These are phyloP conservation scores for Aphelenchoides fujianensis DNA, from an alignment of 1,140 invertebrate species.

Conservation along the genomic window DNA sequence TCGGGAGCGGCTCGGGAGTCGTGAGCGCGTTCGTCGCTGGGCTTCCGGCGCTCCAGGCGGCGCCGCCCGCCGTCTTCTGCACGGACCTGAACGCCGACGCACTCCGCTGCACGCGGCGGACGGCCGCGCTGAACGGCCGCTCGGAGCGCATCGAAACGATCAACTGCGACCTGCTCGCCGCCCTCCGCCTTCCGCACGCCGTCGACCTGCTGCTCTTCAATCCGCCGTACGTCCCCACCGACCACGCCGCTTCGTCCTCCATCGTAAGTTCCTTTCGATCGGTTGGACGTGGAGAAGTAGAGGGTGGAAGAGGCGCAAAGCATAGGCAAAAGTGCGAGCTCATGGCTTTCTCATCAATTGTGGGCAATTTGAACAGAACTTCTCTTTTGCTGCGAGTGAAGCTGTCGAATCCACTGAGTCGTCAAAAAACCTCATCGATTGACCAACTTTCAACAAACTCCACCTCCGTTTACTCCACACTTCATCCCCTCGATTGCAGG, in stretches of 20 bases:
- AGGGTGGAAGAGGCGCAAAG: too few relatives aligned
- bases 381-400: too few relatives aligned
- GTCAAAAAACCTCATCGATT: too few relatives aligned
- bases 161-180: slow-evolving; percentile 33
- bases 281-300: too few relatives aligned
- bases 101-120: slow-evolving; percentile 71
- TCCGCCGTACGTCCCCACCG: slow-evolving; percentile 91
- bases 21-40: slow-evolving; percentile 79
- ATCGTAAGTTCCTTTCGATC: too few relatives aligned
- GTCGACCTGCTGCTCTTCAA: slow-evolving; percentile 89
- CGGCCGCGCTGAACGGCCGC: slow-evolving; percentile 67
- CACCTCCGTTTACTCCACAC: too few relatives aligned
- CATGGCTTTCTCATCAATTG: too few relatives aligned
- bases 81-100: slow-evolving; percentile 80
- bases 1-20: slow-evolving; percentile 89
- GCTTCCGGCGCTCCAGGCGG: slow-evolving; percentile 66
- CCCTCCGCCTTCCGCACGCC: slow-evolving; percentile 23
- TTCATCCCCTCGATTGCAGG: slow-evolving; percentile 39
- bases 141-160: slow-evolving; percentile 21
- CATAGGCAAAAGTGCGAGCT: too few relatives aligned
- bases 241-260: slow-evolving; percentile 34
- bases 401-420: too few relatives aligned
- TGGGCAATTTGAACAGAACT: too few relatives aligned
- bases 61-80: slow-evolving; percentile 63
- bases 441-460: neutral